Conservation (phyloP, 2,888 invertebrate species). For the Ptychoptera contaminata region DNA sequence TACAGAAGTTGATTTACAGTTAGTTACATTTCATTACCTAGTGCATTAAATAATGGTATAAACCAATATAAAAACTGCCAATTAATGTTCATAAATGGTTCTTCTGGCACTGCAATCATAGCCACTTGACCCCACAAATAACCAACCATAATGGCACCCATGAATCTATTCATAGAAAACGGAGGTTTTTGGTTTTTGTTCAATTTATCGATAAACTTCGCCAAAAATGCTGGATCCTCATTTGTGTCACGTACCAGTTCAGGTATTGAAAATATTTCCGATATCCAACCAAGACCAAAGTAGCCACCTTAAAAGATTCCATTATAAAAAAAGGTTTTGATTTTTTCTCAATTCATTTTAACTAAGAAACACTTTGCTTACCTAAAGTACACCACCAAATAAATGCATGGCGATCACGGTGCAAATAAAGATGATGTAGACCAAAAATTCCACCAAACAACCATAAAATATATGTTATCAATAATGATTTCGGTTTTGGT, state of each 20-base stretch:
- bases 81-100: conserved; percentile 52
- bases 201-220: conserved; percentile 45
- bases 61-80: conserved; percentile 54
- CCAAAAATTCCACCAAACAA: conserved; percentile 77
- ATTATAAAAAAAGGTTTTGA: neutral
- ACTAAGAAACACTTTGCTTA: neutral
- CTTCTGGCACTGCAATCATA: conserved; percentile 60
- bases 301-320: conserved; percentile 38
- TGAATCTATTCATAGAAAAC: conserved; percentile 62
- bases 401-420: conserved; percentile 78
- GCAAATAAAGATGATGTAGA: conserved; percentile 79
- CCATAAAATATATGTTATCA: conserved; percentile 72
- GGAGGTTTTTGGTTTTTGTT: conserved; percentile 56
- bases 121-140: conserved; percentile 67
- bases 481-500: conserved; percentile 35
- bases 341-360: neutral
- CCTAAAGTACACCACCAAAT: conserved; percentile 78
- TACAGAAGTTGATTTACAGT: neutral
- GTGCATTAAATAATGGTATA: conserved; percentile 53
- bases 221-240: conserved; percentile 50
- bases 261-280: conserved; percentile 71
- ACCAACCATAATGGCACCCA: conserved; percentile 59
- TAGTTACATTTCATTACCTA: too few species aligned
- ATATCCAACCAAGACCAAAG: conserved; percentile 69
- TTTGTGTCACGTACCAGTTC: conserved; percentile 73